Conservation (phyloP, 2,113 vertebrate species). For the Hydropotes inermis region DNA sequence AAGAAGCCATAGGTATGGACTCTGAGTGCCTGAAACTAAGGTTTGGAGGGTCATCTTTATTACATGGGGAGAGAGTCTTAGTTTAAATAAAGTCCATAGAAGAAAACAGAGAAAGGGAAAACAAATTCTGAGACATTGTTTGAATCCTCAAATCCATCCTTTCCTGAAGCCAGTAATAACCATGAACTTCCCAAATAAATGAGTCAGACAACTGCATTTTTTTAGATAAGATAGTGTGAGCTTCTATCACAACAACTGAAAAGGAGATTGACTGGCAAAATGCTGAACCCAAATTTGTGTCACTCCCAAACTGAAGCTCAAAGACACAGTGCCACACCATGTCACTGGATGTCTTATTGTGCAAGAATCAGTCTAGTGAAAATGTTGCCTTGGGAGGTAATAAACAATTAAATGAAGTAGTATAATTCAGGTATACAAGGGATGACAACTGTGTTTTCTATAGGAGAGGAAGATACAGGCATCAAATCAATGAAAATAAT, state of each 20-base stretch:
- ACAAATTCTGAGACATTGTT: not conserved
- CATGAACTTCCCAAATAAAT: not conserved
- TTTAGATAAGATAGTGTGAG: not conserved
- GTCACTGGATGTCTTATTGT: not conserved
- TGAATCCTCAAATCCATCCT: not conserved
- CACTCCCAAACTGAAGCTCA: not conserved
- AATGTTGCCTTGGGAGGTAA: not conserved
- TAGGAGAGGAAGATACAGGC: not conserved
- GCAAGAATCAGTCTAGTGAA: not conserved
- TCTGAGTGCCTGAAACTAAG: not conserved
- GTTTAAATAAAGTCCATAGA: not conserved
- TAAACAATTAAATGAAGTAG: not conserved
- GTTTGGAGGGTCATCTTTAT: not conserved
- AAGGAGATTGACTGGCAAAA: not conserved
- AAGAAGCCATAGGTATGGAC: not conserved
- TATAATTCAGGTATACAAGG: not conserved
- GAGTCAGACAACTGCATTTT: not conserved
- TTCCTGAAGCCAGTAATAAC: not conserved
- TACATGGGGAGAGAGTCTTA: not conserved
- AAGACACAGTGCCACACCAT: not conserved
- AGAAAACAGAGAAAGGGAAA: not conserved
- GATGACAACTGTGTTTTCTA: not conserved
- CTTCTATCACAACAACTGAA: not conserved
- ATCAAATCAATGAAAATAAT: not conserved
- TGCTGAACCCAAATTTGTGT: not conserved